Percentiles rank a stretch among this genome's conserved stretches.
phyloP scores from a whole-genome alignment of 2,888 invertebrate species.

The Conchocele bisecta region DNA sequence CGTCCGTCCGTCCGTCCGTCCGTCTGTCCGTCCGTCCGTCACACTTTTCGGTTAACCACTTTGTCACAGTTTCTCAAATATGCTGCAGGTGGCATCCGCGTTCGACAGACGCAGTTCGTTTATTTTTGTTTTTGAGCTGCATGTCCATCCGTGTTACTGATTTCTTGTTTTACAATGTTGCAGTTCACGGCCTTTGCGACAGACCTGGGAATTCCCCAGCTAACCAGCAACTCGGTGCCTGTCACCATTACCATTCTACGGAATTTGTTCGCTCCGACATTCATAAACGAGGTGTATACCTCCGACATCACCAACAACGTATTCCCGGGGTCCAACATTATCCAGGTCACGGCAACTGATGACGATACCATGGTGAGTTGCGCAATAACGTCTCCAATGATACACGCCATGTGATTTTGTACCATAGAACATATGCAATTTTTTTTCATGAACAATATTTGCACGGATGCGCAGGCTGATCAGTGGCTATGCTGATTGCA shows the following conservation, averaged over 20 bases:
- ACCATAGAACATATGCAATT: no score
- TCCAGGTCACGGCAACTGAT: slow-evolving; percentile 65
- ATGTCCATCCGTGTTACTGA: not conserved
- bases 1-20: no score
- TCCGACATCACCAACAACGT: slow-evolving; percentile 59
- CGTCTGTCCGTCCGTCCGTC: no score
- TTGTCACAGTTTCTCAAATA: no score
- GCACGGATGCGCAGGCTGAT: no score
- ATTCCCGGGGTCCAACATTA: slow-evolving; percentile 48
- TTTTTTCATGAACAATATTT: no score
- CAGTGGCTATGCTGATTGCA: no score
- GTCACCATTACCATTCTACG: slow-evolving; percentile 66
- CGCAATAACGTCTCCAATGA: no score
- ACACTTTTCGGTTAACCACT: no score
- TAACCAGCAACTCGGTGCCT: slow-evolving; percentile 52
- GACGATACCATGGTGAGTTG: slow-evolving; percentile 48
- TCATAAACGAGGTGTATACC: slow-evolving; percentile 64
- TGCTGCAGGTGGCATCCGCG: no score
- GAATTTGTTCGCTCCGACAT: slow-evolving; percentile 71
- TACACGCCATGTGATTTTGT: no score
- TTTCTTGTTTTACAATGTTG: no score
- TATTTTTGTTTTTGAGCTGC: not conserved
- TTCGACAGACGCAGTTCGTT: not conserved
- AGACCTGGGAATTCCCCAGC: slow-evolving; percentile 53
- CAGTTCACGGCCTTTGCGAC: slow-evolving; percentile 63